Evolutionary conservation across 2,888 invertebrate species (phyloP).

Genomic region (Mesorhabditis spiculigera): DNA sequence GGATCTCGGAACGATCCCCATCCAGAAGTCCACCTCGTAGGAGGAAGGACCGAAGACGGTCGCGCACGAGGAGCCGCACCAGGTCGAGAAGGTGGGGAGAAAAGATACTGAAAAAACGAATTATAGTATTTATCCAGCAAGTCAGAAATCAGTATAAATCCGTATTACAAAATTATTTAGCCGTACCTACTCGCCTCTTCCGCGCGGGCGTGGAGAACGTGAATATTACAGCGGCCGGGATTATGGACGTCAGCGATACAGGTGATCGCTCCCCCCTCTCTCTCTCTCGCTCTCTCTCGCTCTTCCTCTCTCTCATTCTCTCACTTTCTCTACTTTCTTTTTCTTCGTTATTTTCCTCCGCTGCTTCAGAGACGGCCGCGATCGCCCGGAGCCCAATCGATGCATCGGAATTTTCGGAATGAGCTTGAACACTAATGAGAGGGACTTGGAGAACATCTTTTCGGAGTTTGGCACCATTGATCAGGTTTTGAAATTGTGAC

Average conservation of each 20-base stretch:
- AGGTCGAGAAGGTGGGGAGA: too few relatives aligned
- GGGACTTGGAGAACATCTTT: conserved; percentile 85
- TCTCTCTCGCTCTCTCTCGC: not conserved
- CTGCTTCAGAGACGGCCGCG: not conserved
- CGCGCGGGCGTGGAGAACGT: not conserved
- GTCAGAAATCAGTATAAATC: too few relatives aligned
- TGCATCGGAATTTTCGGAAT: conserved; percentile 94
- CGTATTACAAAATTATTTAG: too few relatives aligned
- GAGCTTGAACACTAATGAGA: conserved; percentile 84
- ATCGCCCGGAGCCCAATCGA: conserved; percentile 57
- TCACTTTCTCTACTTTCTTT: too few relatives aligned
- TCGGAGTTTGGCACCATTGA: conserved; percentile 86
- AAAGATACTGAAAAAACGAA: too few relatives aligned
- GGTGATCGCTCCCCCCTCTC: not conserved
- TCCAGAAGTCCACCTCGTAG: too few relatives aligned
- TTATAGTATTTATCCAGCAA: too few relatives aligned
- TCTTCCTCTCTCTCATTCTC: not conserved
- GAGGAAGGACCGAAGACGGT: too few relatives aligned
- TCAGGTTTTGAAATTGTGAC: conserved; percentile 65
- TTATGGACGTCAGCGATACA: not conserved
- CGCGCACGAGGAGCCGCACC: too few relatives aligned
- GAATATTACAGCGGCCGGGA: not conserved
- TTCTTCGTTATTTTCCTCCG: too few relatives aligned
- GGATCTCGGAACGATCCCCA: too few relatives aligned
- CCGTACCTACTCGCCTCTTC: not conserved